Percentiles rank a stretch among this genome's conserved stretches.
Evolutionary conservation across 2,113 vertebrate species (phyloP).

Genomic region (Odontesthes bonariensis): DNA sequence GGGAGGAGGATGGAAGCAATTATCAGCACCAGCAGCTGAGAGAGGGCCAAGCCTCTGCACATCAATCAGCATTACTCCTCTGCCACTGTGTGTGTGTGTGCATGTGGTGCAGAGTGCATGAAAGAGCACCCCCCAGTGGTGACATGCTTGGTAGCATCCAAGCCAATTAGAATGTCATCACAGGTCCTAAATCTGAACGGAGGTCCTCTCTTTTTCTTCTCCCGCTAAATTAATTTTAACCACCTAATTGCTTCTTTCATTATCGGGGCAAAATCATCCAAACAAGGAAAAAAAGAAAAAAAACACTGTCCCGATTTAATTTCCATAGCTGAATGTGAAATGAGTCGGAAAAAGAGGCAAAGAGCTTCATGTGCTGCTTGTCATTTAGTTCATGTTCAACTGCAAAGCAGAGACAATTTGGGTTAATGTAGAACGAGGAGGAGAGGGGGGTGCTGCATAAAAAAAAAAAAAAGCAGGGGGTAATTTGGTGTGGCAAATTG

Average conservation of each 20-base stretch:
- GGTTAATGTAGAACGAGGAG: conserved; percentile 65
- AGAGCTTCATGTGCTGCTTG: conserved; percentile 51
- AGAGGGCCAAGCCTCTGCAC: conserved; percentile 69
- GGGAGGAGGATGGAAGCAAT: conserved; percentile 78
- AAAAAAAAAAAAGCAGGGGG: conserved; percentile 4
- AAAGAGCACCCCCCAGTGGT: conserved; percentile 70
- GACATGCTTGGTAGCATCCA: conserved; percentile 16
- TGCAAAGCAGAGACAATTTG: conserved; percentile 69
- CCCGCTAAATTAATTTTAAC: conserved; percentile 62
- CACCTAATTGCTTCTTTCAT: conserved; percentile 73
- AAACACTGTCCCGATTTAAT: conserved; percentile 65
- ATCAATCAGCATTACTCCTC: conserved; percentile 76
- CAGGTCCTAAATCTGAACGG: conserved; percentile 38
- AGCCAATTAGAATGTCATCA: conserved; percentile 9
- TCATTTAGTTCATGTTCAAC: conserved; percentile 65
- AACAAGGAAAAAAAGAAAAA: conserved; percentile 28
- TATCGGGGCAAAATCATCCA: conserved; percentile 66
- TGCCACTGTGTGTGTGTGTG: conserved; percentile 19
- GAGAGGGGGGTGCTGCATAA: conserved; percentile 43
- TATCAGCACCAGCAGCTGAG: conserved; percentile 75
- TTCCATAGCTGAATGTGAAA: conserved; percentile 74
- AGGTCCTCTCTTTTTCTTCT: conserved; percentile 12
- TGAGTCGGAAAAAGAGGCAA: conserved; percentile 75
- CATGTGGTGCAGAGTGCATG: conserved; percentile 16
- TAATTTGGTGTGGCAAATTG: conserved; percentile 72